A percentile compares a stretch with the other conserved stretches of the same genome.
Conservation (phyloP, 2,888 invertebrate genomes). For the Macaria liturata region DNA sequence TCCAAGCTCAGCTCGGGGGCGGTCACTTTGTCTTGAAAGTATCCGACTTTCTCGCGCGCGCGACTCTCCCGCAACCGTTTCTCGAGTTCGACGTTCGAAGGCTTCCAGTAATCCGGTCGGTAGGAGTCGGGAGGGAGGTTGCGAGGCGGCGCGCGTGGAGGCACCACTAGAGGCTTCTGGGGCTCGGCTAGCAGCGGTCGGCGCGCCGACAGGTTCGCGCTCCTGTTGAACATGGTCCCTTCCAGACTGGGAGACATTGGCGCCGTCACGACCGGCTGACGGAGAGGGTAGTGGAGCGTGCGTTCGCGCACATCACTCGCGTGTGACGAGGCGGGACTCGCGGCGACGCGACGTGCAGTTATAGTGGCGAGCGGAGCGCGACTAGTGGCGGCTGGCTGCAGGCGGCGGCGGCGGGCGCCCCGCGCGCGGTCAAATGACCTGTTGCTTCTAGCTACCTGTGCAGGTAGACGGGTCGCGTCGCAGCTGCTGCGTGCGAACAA, state of each 20-base stretch:
- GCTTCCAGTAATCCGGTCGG: constrained; percentile 74
- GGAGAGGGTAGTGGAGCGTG: constrained; percentile 59
- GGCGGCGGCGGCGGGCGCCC: constrained; percentile 63
- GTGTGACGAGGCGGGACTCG: constrained; percentile 41
- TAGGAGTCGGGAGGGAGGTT: constrained; percentile 65
- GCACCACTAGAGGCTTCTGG: constrained; percentile 72
- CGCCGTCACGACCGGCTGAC: constrained; percentile 65
- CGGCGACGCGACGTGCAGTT: constrained; percentile 45
- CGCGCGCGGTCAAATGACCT: constrained; percentile 76
- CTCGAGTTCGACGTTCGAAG: constrained; percentile 78
- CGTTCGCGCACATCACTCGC: constrained; percentile 76
- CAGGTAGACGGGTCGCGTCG: constrained; percentile 70
- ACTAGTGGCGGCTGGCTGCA: constrained; percentile 47
- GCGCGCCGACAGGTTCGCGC: constrained; percentile 75
- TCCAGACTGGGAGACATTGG: constrained; percentile 80
- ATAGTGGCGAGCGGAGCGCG: constrained; percentile 49
- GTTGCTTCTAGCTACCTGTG: constrained; percentile 79
- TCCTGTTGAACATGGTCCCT: constrained; percentile 80
- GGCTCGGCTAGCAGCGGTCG: constrained; percentile 78
- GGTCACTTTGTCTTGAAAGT: constrained; percentile 77
- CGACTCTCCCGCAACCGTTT: constrained; percentile 69
- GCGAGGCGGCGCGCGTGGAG: constrained; percentile 74
- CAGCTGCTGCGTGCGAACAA: constrained; percentile 73
- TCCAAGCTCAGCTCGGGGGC: constrained; percentile 72
- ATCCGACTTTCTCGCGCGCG: constrained; percentile 75